A percentile compares a stretch with the other conserved stretches of the same genome.
These are phyloP conservation scores for Sanderia malayensis DNA, from an alignment of 30 jellyfish, hydroid and myxozoan genomes.

Conservation along the genomic window DNA sequence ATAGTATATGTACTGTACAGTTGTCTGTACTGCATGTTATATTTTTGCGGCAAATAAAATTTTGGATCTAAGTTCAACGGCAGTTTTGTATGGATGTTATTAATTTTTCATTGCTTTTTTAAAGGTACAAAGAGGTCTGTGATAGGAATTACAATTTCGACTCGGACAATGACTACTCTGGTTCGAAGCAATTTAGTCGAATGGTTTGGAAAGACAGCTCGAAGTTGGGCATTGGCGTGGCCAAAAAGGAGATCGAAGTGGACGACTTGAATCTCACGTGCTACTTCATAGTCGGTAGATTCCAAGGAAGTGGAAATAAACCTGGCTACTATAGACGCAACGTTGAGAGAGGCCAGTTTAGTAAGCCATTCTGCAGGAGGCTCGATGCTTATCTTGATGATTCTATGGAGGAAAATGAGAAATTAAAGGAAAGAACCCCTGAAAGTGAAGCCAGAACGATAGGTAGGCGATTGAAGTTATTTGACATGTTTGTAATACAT, in stretches of 20 bases:
- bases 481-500: no score
- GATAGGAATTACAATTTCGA: constrained; percentile 67
- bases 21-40: no score
- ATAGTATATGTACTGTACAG: no score
- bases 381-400: constrained; percentile 37
- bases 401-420: constrained; percentile 14
- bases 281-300: constrained; percentile 79
- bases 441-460: neutral
- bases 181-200: constrained; percentile 64
- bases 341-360: constrained; percentile 61
- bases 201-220: constrained; percentile 76
- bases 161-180: constrained; percentile 51
- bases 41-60: no score
- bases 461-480: no score
- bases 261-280: constrained; percentile 64
- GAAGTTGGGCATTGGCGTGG: constrained; percentile 80
- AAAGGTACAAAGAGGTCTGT: constrained; percentile 91
- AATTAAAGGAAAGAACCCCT: neutral
- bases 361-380: constrained; percentile 54
- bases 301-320: constrained; percentile 33
- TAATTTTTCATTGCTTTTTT: neutral
- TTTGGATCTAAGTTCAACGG: no score
- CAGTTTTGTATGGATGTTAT: no score
- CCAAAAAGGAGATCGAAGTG: constrained; percentile 57
- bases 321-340: constrained; percentile 41